Base-by-base conservation (phyloP, 2,113 vertebrate genomes). In the Hystrix brachyura region DNA sequence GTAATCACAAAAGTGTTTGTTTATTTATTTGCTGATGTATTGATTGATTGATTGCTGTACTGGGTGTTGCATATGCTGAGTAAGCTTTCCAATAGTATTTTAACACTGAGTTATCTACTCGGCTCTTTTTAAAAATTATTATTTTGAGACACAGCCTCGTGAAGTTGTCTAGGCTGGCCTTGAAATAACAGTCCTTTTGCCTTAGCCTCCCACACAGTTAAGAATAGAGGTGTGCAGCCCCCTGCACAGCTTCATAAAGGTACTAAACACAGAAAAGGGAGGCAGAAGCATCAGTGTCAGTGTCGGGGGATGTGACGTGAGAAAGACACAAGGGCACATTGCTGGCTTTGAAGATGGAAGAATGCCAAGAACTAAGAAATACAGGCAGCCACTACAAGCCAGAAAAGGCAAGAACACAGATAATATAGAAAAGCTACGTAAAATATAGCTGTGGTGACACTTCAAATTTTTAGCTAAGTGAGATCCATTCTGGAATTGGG, bases 361-460 rank as follows among this genome's bases (percentile, higher is more conserved):
- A 76, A 17, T 38, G 7, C 38, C n/a, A 89, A 69, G 48, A 34
- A 53, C 6, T 59, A 86, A 94, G 46, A 29, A 81, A 81, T 34
- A 83, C 0, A 93, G 11, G 23, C 3, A 72, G 23, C 13, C 29
- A 91, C 27, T 65, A 65, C 27, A 92, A 93, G 8, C 3, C 4
- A 55, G 65, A 95, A 91, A 62, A 95, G 12, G 3, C 7, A 91
- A 71, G 17, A 91, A 86, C 88, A 80, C 19, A 48, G 32, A 91
- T 53, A 87, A 18, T 59, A 38, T 59, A 76, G 9, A 76, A 93
- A 97, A 62, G 9, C 38, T 38, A 38, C 38, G 2, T 38, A 38
- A 38, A 96, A 90, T 69, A 6, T 18, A 84, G 19, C 29, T 32
- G 23, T 86, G n/a, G 1, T 59, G 13, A 71, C 19, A 95, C 43